phyloP scores from a whole-genome alignment of 2,888 invertebrate species.

The Acronicta alni region DNA sequence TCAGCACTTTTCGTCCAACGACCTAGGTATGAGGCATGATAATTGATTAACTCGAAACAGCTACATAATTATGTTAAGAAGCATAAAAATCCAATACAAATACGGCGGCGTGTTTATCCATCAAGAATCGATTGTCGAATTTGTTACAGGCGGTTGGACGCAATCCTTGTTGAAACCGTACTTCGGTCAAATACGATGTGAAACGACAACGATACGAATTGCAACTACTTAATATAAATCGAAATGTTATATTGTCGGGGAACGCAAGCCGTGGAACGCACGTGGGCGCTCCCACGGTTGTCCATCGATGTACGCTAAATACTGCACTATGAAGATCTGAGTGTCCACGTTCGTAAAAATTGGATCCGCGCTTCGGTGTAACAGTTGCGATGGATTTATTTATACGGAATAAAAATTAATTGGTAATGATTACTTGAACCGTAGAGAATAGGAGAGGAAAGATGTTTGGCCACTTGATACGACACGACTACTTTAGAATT shows the following conservation, averaged over 20 bases:
- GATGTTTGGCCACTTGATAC: no score
- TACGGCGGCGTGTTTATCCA: constrained; percentile 13
- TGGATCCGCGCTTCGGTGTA: no score
- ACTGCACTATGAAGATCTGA: constrained; percentile 42
- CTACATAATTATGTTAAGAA: background rate
- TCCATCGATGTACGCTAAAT: constrained; percentile 42
- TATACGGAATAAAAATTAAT: no score
- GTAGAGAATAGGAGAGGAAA: no score
- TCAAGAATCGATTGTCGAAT: constrained; percentile 43
- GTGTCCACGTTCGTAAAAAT: constrained; percentile 31
- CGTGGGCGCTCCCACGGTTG: constrained; percentile 73
- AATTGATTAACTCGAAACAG: no score
- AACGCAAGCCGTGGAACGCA: constrained; percentile 59
- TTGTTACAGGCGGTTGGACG: constrained; percentile 44
- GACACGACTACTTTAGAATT: no score
- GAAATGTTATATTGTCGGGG: constrained; percentile 76
- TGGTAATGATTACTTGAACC: no score
- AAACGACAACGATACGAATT: constrained; percentile 72
- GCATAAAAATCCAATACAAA: constrained; percentile 9
- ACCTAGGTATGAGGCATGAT: no score
- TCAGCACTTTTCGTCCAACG: no score
- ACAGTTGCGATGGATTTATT: background rate
- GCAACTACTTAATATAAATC: constrained; percentile 73
- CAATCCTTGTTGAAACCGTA: constrained; percentile 37
- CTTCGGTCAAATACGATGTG: constrained; percentile 68